Evolutionary conservation across 2,797 vertebrate genomes (phyloP).

Genomic region (Thamnophis elegans): DNA sequence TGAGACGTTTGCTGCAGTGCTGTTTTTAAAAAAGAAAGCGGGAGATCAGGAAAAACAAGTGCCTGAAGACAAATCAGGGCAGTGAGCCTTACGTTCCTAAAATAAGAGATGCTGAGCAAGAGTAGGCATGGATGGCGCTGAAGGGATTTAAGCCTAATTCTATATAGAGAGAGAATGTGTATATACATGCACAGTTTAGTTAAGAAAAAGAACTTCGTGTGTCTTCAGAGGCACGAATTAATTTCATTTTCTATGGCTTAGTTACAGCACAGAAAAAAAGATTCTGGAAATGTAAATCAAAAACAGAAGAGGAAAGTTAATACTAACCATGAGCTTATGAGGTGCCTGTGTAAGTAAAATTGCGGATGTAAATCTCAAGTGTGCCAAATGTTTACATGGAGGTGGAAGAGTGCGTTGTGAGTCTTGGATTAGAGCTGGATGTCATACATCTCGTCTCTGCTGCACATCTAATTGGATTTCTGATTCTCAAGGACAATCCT

Average conservation of each 20-base stretch:
- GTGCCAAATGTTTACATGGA: not conserved
- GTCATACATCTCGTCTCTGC: not conserved
- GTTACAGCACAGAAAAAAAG: not conserved
- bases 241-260: not conserved
- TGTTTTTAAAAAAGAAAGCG: not conserved
- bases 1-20: conserved; percentile 12
- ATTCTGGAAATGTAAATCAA: not conserved
- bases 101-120: not conserved
- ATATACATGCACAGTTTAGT: not conserved
- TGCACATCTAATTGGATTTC: not conserved
- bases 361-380: not conserved
- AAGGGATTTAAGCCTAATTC: not conserved
- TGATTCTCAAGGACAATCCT: not conserved
- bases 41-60: not conserved
- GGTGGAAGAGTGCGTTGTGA: not conserved
- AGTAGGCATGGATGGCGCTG: not conserved
- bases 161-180: not conserved
- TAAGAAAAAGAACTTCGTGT: not conserved
- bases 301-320: too few species aligned
- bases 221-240: not conserved
- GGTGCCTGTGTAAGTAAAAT: not conserved
- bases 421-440: not conserved
- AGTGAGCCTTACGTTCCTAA: not conserved
- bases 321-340: not conserved
- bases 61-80: not conserved